Evolutionary conservation across 2,888 invertebrate genomes (phyloP), one percentile per base, ranked within the genome.

Genomic region (Halocaridina rubra): DNA sequence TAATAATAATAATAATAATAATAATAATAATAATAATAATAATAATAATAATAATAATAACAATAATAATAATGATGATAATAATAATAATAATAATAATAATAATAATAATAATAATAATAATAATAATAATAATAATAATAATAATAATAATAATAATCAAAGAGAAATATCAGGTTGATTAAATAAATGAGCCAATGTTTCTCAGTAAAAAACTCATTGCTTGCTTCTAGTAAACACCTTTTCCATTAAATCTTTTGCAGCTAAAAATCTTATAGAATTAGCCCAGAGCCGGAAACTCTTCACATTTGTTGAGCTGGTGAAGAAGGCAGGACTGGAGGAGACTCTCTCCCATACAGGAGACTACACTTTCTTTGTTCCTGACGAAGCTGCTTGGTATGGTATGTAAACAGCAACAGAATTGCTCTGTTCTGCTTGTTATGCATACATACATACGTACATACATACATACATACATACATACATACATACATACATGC

Each of bases 321-420:
- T 91, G 8, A 90, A 90, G 80, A 89, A 90, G 1, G 91, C 92
- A 1, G 92, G 92, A 0, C 89, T 92, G 29, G 91, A 91, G 29
- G 91, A 91, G 53, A 90, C 90, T 2, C 90, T 92, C 53, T 90
- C 90, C 81, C 90, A 90, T 71, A 90, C 90, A 24, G 91, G 90
- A 7, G 90, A 91, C 39, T 90, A 90, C 88, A 92, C 93, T 1
- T 80, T 92, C 67, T 92, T 93, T 86, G 92, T 91, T 0, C 92
- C 92, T 1, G 91, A 91, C 29, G 92, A 92, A 87, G 90, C 90
- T 16, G 92, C 92, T 3, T 91, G 92, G 86, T 90, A 90, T 88
- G 89, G 91, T 91, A 89, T 89, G 90, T 89, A 13, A 53, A n/a
- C n/a, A n/a, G n/a, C n/a, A n/a, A n/a, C n/a, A n/a, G n/a, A n/a